Evolutionary conservation across 2,888 invertebrate genomes (phyloP).

Genomic region (Acronicta alni): DNA sequence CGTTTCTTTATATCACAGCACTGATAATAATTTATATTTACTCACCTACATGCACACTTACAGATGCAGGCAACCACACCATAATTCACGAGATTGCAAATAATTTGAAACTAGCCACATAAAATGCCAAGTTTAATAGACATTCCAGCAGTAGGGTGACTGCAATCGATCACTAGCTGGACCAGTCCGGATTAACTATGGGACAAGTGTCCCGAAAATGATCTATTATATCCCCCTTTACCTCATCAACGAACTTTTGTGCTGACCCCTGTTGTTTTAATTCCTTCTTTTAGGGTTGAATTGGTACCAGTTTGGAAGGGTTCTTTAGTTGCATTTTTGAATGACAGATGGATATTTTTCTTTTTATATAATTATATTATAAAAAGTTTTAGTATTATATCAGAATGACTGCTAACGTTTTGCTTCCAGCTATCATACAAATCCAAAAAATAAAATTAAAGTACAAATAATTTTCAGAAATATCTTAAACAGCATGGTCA

Average conservation of each 20-base stretch:
- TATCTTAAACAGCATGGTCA: too few species aligned
- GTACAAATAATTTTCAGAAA: too few species aligned
- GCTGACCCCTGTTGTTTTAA: conserved; percentile 84
- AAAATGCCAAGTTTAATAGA: conserved; percentile 66
- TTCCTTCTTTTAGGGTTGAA: conserved; percentile 84
- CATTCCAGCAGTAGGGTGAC: conserved; percentile 69
- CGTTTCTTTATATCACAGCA: background rate
- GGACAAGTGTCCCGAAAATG: conserved; percentile 88
- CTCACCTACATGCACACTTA: conserved; percentile 18
- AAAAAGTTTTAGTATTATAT: too few species aligned
- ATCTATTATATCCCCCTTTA: conserved; percentile 87
- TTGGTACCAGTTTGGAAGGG: conserved; percentile 56
- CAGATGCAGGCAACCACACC: conserved; percentile 32
- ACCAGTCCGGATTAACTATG: conserved; percentile 77
- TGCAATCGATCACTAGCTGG: conserved; percentile 67
- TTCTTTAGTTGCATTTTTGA: conserved; percentile 14
- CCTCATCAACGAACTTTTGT: conserved; percentile 85
- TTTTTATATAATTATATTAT: background rate
- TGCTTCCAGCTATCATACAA: too few species aligned
- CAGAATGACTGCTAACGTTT: too few species aligned
- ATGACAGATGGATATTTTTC: conserved; percentile 13
- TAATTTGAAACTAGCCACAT: conserved; percentile 41
- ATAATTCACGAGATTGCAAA: conserved; percentile 40
- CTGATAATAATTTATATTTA: conserved; percentile 28
- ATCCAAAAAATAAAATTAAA: too few species aligned